Evolutionary conservation across 23 tunicate genomes (phyloP).

Genomic region (Halocynthia aurantium): DNA sequence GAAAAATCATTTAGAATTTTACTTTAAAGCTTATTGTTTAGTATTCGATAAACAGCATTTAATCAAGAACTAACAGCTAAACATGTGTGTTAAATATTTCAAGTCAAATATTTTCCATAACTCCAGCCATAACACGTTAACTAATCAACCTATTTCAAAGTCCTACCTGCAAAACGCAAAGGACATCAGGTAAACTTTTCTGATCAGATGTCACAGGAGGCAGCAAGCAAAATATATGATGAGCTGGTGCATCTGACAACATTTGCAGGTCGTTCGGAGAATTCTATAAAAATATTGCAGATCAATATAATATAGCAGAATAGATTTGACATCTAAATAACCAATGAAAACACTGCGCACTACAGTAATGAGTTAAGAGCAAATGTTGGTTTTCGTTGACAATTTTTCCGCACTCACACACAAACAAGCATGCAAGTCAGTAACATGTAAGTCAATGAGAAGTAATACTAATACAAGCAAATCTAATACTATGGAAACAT

Average conservation of each 20-base stretch:
- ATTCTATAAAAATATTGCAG: conserved; percentile 38
- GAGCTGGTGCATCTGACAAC: conserved; percentile 99
- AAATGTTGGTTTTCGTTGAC: too few relatives aligned
- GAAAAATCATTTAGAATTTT: not conserved
- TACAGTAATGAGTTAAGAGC: too few relatives aligned
- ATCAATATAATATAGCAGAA: not conserved
- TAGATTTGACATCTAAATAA: too few relatives aligned
- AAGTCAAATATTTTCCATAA: not conserved
- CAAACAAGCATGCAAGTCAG: too few relatives aligned
- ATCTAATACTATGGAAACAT: not conserved
- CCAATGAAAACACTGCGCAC: too few relatives aligned
- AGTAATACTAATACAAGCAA: not conserved
- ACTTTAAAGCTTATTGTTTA: not conserved
- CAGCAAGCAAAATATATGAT: conserved; percentile 84
- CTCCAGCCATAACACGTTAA: too few relatives aligned
- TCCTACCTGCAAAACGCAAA: conserved; percentile 77
- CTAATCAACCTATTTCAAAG: too few relatives aligned
- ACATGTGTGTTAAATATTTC: not conserved
- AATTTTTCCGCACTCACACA: too few relatives aligned
- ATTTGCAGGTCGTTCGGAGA: conserved; percentile 93
- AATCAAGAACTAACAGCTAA: not conserved
- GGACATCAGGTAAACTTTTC: conserved; percentile 59
- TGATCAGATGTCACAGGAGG: conserved; percentile 74
- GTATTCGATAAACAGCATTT: not conserved
- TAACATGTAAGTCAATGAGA: not conserved